phyloP scores from a whole-genome alignment of 2,797 vertebrate species.

The Anguilla anguilla region DNA sequence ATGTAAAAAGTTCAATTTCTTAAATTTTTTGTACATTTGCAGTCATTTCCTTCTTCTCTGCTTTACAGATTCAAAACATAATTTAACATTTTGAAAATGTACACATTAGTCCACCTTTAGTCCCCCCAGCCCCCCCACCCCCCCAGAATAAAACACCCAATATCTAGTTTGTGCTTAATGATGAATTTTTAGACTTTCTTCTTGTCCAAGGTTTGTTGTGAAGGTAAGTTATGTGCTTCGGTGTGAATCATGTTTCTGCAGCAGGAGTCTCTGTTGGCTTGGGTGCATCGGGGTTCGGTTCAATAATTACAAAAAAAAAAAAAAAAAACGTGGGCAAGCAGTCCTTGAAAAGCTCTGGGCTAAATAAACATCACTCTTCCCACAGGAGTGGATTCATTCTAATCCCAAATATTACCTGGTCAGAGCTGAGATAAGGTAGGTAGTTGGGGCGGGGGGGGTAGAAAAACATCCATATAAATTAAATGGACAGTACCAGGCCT shows the following conservation, averaged over 20 bases:
- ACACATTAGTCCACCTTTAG: background rate
- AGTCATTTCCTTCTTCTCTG: background rate
- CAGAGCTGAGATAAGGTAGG: constrained; percentile 60
- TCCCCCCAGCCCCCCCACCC: too few relatives aligned
- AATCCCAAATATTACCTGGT: constrained; percentile 63
- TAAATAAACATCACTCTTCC: constrained; percentile 28
- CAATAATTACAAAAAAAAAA: background rate
- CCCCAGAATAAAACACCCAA: background rate
- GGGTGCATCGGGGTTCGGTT: background rate
- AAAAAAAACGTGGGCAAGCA: background rate
- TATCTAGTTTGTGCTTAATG: background rate
- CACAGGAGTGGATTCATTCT: constrained; percentile 51
- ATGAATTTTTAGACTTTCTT: background rate
- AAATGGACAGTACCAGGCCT: constrained; percentile 55
- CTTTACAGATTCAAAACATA: background rate
- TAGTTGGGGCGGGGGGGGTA: constrained; percentile 30
- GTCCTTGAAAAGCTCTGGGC: constrained; percentile 2
- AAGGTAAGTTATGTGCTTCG: background rate
- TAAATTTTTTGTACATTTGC: background rate
- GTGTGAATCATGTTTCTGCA: background rate
- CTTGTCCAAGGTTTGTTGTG: background rate
- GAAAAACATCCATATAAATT: constrained; percentile 60
- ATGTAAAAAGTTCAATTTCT: background rate
- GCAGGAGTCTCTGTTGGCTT: background rate
- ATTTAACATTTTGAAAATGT: background rate